Evolutionary conservation across 1,140 invertebrate species (phyloP).

Genomic region (Brachionus angularis): DNA sequence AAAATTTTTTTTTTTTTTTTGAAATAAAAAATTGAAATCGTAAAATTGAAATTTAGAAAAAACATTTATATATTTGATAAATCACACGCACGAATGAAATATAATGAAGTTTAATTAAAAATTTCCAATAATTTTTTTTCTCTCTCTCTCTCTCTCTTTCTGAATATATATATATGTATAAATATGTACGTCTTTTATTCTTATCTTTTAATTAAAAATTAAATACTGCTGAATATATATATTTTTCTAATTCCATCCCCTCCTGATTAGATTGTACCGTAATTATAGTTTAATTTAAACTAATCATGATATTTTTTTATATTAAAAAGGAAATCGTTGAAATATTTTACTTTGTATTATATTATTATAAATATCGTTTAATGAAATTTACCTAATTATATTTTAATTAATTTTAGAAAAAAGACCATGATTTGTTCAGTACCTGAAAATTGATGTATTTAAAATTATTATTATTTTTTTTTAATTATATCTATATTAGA

Average conservation of each 20-base stretch:
- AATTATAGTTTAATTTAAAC: conserved; percentile 34
- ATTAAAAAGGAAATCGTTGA: background rate
- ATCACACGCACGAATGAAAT: conserved; percentile 43
- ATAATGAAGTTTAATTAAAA: conserved; percentile 40
- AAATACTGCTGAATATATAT: background rate
- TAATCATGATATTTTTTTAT: conserved; percentile 23
- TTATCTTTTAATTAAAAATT: conserved; percentile 38
- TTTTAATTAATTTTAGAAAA: conserved; percentile 43
- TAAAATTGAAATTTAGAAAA: too few species aligned
- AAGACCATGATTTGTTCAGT: too few species aligned
- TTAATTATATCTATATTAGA: too few species aligned
- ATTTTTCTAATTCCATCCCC: background rate
- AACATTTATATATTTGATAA: conserved; percentile 26
- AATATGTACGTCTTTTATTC: too few species aligned
- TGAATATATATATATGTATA: too few species aligned
- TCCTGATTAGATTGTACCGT: background rate
- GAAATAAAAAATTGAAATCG: conserved; percentile 30
- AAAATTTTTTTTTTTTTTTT: conserved; percentile 23
- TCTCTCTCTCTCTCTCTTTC: conserved; percentile 17
- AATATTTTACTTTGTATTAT: too few species aligned
- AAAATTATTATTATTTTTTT: too few species aligned
- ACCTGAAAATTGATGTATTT: too few species aligned
- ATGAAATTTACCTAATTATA: conserved; percentile 21
- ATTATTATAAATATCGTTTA: conserved; percentile 36
- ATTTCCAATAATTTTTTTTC: background rate